A percentile compares a stretch with the other conserved stretches of the same genome.
Evolutionary conservation across 2,113 vertebrate genomes (phyloP).

Genomic region (Psilopsiagon aymara): DNA sequence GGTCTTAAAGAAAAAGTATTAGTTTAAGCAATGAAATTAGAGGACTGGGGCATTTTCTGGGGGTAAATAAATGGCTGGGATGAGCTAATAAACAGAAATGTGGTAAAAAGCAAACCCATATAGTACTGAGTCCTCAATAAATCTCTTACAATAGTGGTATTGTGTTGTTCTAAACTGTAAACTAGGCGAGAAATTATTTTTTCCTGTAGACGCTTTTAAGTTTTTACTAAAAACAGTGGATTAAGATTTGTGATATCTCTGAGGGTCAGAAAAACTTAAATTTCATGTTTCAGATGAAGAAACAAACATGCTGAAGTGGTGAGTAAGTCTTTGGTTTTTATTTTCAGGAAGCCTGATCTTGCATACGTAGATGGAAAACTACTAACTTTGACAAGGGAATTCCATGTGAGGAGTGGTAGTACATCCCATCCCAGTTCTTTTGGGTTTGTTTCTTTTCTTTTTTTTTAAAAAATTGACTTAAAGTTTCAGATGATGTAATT

Average conservation of each 20-base stretch:
- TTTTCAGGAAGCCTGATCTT: not conserved
- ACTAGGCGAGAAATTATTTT: constrained; percentile 36
- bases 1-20: constrained; percentile 52
- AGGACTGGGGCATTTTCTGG: constrained; percentile 51
- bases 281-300: not conserved
- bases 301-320: not conserved
- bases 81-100: constrained; percentile 47
- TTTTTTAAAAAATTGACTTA: not conserved
- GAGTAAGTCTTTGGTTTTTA: not conserved
- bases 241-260: not conserved
- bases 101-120: constrained; percentile 51
- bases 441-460: not conserved
- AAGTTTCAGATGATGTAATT: constrained; percentile 14
- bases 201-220: not conserved
- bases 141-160: constrained; percentile 24
- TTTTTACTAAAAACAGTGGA: not conserved
- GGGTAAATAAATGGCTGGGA: constrained; percentile 36
- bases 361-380: not conserved
- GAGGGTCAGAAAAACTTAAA: not conserved
- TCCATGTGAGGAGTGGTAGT: not conserved
- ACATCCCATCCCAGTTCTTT: not conserved
- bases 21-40: constrained; percentile 42
- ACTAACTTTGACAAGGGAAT: not conserved
- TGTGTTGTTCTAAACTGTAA: constrained; percentile 59
- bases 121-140: constrained; percentile 23